Conservation (phyloP, 2,113 vertebrate genomes). For the Rhineura floridana region DNA sequence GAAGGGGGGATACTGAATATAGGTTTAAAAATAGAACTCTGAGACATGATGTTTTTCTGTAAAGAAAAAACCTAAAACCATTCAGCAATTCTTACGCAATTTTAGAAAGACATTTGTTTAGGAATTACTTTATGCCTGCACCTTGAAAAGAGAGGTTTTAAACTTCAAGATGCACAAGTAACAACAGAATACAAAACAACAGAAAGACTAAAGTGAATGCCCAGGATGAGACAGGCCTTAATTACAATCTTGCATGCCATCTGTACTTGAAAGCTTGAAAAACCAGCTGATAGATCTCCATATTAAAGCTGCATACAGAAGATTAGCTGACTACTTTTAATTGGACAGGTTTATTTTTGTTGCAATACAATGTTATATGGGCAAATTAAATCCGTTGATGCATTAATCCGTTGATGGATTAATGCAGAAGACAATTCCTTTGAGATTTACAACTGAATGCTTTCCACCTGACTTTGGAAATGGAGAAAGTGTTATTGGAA, state of each 20-base stretch:
- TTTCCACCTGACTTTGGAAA: not conserved
- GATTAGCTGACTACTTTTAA: not conserved
- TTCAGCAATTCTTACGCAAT: not conserved
- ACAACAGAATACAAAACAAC: not conserved
- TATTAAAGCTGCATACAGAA: not conserved
- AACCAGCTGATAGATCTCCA: not conserved
- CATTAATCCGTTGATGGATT: not conserved
- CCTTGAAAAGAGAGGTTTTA: not conserved
- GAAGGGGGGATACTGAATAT: not conserved
- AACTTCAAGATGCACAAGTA: not conserved
- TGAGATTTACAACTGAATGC: not conserved
- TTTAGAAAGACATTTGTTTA: not conserved
- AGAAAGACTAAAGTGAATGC: not conserved
- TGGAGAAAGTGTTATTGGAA: slow-evolving; percentile 16
- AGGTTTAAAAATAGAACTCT: not conserved
- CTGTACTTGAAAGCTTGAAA: not conserved
- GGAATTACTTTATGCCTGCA: not conserved
- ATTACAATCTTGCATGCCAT: not conserved
- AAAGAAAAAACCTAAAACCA: not conserved
- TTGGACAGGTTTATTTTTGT: not conserved
- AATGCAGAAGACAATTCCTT: not conserved
- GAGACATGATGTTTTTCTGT: not conserved
- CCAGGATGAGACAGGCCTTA: not conserved
- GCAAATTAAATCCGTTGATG: not conserved
- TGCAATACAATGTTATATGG: not conserved